A percentile compares a stretch with the other conserved stretches of the same genome.
Conservation (phyloP, 2,113 vertebrate genomes). For the Cheilinus undulatus region DNA sequence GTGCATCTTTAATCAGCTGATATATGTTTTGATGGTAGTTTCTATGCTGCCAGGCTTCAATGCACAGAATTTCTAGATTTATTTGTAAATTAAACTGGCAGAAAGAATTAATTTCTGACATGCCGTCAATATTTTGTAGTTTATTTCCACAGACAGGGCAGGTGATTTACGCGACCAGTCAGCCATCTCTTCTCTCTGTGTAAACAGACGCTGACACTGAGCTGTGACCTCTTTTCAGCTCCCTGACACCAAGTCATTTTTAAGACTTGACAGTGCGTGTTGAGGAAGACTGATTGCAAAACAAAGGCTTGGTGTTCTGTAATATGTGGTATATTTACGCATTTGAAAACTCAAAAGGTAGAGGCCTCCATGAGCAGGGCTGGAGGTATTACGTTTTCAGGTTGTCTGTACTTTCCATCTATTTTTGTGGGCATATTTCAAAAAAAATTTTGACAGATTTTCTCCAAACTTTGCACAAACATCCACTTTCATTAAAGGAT, state of each 20-base stretch:
- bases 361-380: too few relatives aligned
- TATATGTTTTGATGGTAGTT: too few relatives aligned
- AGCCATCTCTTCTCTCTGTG: conserved; percentile 22
- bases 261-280: conserved; percentile 3
- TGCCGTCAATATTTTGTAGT: conserved; percentile 28
- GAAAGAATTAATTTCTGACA: too few relatives aligned
- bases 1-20: too few relatives aligned
- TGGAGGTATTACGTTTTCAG: too few relatives aligned
- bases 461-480: too few relatives aligned
- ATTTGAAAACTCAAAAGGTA: not conserved
- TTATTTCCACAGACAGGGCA: conserved; percentile 16
- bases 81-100: too few relatives aligned
- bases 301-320: not conserved
- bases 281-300: conserved; percentile 18
- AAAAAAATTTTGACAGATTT: too few relatives aligned
- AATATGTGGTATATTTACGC: not conserved
- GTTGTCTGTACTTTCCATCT: too few relatives aligned
- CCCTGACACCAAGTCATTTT: conserved; percentile 34
- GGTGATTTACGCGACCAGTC: conserved; percentile 40
- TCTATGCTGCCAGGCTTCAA: not conserved
- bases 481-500: too few relatives aligned
- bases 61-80: not conserved
- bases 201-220: conserved; percentile 54
- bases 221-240: conserved; percentile 55
- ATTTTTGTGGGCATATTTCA: too few relatives aligned